Base-by-base conservation (phyloP, 2,797 vertebrate species). In the Micromesistius poutassou region DNA sequence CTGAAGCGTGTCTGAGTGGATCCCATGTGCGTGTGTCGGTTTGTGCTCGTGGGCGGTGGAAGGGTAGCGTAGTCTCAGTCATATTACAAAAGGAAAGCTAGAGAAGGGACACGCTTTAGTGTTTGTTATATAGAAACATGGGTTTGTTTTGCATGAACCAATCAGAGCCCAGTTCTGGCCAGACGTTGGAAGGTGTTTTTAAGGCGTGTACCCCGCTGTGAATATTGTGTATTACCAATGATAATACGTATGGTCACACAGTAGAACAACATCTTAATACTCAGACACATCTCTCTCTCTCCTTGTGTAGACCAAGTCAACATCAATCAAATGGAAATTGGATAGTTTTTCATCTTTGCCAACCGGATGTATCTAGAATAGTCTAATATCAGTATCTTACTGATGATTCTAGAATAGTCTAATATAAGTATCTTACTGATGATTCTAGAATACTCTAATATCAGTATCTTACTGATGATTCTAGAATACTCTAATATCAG, bases 1-100 rank as follows among this genome's bases (percentile, higher is more conserved):
- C 73, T 78, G 80, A 16, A 62, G 55, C 55, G 1, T 25, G 46
- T 62, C 7, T 62, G 55, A 62, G 55, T 62, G 55, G 55, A 9
- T 62, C 55, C 19, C 55, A 35, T 62, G 6, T 76, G 10, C 74
- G 68, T 71, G 28, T 31, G 68, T 71, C 13, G 10, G 10, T 71
- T 28, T 71, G 10, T 30, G 25, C 68, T 30, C 1, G 28, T 71
- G 25, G 25, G 68, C 3, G 25, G 68, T 71, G 12, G 30, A 28
- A 30, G 25, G 3, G 13, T 31, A 30, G 25, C 68, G 30, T 25
- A 25, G n/a, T 62, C 6, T 7, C 55, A 62, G 22, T n/a, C 55
- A 8, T 5, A 55, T 22, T 55, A 55, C 50, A 55, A 62, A 62
- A 38, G 4, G 46, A 55, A 16, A 55, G 46, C 19, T 22, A 22